Evolutionary conservation across 2,113 vertebrate genomes (phyloP), one percentile per base, ranked within the genome.

Genomic region (Notechis scutatus): DNA sequence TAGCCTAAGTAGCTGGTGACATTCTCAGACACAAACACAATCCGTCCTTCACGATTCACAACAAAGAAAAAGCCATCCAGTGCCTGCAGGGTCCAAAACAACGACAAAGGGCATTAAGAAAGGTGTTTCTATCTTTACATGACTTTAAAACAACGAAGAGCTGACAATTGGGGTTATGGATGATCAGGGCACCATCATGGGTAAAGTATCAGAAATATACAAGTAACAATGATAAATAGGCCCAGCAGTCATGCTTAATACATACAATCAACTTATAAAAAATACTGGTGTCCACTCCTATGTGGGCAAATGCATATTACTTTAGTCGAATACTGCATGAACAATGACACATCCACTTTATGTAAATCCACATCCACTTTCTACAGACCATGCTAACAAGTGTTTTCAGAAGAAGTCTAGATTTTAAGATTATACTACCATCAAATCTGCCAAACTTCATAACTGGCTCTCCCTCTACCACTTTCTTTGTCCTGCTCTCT

Each of bases 51-150:
- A 0, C 98, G 98, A 96, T 99, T 99, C 92, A 99, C 99, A 39
- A 99, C 99, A 3, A 99, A 99, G 97, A 99, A 99, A 94, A 99
- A 99, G 47, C 99, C 99, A 47, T 99, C 98, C 26, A 99, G 96
- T 0, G 99, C 99, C 99, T 99, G 97, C 0, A 92, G 96, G 39
- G 29, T 9, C 64, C 94, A 74, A 61, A 90, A n/a, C 55, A 56
- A 8, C 81, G 91, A 87, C 64, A 92, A 92, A 90, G 0, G 10
- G 0, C 0, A 88, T 93, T 89, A 93, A 54, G 0, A 0, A 47
- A 69, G 1, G 4, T 10, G 81, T 21, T 47, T 23, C 12, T 15
- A n/a, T 26, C 23, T 55, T 21, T n/a, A 57, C 18, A 56, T 15
- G 9, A 20, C 29, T 14, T 26, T 12, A 45, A 6, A 55, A n/a